phyloP scores from a whole-genome alignment of 2,888 invertebrate genomes.

The Epiblema foenella region DNA sequence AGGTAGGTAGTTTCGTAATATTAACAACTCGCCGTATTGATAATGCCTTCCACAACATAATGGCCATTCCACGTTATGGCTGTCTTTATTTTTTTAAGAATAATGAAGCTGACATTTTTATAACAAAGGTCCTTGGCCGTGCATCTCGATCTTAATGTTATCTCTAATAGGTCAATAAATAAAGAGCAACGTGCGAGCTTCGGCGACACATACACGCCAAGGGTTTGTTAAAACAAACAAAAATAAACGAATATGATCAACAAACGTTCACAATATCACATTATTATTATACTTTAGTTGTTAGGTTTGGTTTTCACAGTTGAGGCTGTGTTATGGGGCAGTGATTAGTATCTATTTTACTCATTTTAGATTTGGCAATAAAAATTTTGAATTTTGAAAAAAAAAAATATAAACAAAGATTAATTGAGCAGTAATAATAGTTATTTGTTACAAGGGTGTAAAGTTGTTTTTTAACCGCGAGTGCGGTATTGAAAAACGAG shows the following conservation, averaged over 20 bases:
- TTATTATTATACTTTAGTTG: constrained; percentile 58
- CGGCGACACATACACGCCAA: constrained; percentile 79
- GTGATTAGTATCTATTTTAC: constrained; percentile 7
- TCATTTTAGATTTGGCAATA: constrained; percentile 9
- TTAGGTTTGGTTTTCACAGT: constrained; percentile 39
- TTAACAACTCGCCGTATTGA: neutral
- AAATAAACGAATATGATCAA: constrained; percentile 69
- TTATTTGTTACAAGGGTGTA: too few relatives aligned
- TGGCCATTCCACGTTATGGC: constrained; percentile 65
- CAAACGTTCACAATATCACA: constrained; percentile 67
- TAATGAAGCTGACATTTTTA: constrained; percentile 85
- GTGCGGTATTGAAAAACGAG: too few relatives aligned
- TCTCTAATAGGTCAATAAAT: constrained; percentile 86
- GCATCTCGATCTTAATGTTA: constrained; percentile 85
- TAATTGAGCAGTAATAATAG: too few relatives aligned
- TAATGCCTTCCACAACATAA: neutral
- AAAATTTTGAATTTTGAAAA: neutral
- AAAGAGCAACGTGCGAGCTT: constrained; percentile 83
- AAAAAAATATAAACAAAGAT: neutral
- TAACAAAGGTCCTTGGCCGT: constrained; percentile 85
- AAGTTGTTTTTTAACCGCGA: too few relatives aligned
- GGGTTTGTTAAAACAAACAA: constrained; percentile 76
- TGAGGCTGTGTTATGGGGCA: constrained; percentile 17
- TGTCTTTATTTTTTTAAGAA: constrained; percentile 78
- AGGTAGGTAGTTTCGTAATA: neutral